Conservation (phyloP, 2,113 vertebrate species). For the Daubentonia madagascariensis region DNA sequence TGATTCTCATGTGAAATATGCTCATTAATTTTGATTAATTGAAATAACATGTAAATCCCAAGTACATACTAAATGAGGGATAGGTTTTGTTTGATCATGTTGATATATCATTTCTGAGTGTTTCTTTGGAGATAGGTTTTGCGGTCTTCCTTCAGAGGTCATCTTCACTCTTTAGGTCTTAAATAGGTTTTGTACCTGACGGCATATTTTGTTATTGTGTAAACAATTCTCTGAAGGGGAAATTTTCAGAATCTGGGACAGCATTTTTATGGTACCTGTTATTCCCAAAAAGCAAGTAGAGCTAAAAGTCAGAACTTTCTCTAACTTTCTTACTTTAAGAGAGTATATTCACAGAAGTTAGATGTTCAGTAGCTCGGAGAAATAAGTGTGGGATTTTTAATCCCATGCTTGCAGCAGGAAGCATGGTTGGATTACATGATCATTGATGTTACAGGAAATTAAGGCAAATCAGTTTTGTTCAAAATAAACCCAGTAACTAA, state of each 20-base stretch:
- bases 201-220: background rate
- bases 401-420: background rate
- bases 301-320: background rate
- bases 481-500: background rate
- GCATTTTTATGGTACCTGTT: background rate
- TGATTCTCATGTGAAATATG: background rate
- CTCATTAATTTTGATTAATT: background rate
- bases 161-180: background rate
- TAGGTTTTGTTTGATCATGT: background rate
- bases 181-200: background rate
- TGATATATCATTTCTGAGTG: background rate
- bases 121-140: background rate
- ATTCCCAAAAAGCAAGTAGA: background rate
- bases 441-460: background rate
- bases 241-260: background rate
- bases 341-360: background rate
- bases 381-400: background rate
- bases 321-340: background rate
- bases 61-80: background rate
- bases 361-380: background rate
- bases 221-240: background rate
- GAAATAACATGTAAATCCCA: background rate
- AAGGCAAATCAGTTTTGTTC: constrained; percentile 18
- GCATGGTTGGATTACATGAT: background rate
- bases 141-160: background rate